Conservation (phyloP, 2,888 invertebrate species). For the Catocala fraxini region DNA sequence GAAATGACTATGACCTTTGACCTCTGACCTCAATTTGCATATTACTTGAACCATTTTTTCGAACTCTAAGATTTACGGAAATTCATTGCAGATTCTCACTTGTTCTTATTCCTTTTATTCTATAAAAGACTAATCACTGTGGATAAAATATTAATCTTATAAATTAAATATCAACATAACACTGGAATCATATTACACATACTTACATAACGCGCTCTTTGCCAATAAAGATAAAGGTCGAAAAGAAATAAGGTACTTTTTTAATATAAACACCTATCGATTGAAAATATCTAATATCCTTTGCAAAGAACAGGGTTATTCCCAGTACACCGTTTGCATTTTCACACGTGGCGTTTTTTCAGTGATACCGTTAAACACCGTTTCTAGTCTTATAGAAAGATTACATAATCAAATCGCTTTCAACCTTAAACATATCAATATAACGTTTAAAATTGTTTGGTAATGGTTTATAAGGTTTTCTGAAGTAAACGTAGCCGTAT, state of each 20-base stretch:
- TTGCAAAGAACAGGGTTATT: slow-evolving; percentile 39
- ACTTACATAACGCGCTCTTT: background rate
- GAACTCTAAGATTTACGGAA: too few species aligned
- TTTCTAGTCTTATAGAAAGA: slow-evolving; percentile 30
- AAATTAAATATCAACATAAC: too few species aligned
- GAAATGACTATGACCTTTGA: too few species aligned
- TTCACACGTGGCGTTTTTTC: slow-evolving; percentile 50
- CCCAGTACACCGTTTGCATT: slow-evolving; percentile 49
- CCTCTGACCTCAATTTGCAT: too few species aligned
- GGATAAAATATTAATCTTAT: too few species aligned
- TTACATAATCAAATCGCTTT: background rate
- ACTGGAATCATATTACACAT: too few species aligned
- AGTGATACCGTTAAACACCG: slow-evolving; percentile 37
- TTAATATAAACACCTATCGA: slow-evolving; percentile 32
- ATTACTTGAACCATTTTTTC: too few species aligned
- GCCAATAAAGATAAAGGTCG: slow-evolving; percentile 12
- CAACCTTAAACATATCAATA: background rate
- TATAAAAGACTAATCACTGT: too few species aligned
- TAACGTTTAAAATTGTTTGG: slow-evolving; percentile 19
- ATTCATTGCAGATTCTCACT: too few species aligned
- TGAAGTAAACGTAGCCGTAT: slow-evolving; percentile 43
- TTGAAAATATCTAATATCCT: slow-evolving; percentile 35
- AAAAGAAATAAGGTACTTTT: slow-evolving; percentile 23
- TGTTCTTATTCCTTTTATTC: too few species aligned
- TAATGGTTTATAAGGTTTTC: slow-evolving; percentile 32